Evolutionary conservation across 2,797 vertebrate species (phyloP).

Genomic region (Aeoliscus strigatus): DNA sequence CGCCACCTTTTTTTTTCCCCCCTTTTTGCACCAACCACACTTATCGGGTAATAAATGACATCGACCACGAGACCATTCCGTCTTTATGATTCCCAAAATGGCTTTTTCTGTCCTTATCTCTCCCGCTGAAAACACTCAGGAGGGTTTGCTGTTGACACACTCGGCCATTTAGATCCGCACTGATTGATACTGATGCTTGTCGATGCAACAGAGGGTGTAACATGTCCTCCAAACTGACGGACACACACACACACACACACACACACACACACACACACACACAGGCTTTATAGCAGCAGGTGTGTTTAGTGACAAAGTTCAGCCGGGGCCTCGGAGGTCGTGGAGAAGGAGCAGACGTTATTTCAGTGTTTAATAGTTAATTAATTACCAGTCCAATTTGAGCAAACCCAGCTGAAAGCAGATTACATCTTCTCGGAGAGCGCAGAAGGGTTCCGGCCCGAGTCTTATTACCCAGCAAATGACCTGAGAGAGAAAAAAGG

Average conservation of each 20-base stretch:
- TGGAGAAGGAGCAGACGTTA: conserved; percentile 34
- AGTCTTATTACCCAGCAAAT: conserved; percentile 72
- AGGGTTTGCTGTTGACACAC: conserved; percentile 55
- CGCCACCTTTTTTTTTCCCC: conserved; percentile 16
- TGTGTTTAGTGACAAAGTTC: conserved; percentile 28
- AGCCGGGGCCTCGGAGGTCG: conserved; percentile 1
- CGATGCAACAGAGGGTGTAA: conserved; percentile 33
- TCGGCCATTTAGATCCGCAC: conserved; percentile 61
- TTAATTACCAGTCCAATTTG: conserved; percentile 62
- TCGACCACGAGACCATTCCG: conserved; percentile 60
- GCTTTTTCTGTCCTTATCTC: conserved; percentile 68
- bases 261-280: background rate
- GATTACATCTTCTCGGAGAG: conserved; percentile 53
- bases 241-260: conserved; percentile 2
- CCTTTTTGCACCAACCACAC: conserved; percentile 33
- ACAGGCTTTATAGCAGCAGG: conserved; percentile 1
- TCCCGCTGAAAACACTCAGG: conserved; percentile 49
- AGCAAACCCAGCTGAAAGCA: conserved; percentile 48
- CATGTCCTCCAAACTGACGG: conserved; percentile 20
- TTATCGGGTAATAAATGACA: conserved; percentile 67
- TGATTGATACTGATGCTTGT: conserved; percentile 64
- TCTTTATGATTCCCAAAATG: conserved; percentile 64
- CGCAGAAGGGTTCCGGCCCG: conserved; percentile 47
- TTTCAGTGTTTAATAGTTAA: conserved; percentile 57
- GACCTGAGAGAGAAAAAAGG: conserved; percentile 60